Evolutionary conservation across 1,140 invertebrate species (phyloP).

Genomic region (Saccostrea cuccullata): DNA sequence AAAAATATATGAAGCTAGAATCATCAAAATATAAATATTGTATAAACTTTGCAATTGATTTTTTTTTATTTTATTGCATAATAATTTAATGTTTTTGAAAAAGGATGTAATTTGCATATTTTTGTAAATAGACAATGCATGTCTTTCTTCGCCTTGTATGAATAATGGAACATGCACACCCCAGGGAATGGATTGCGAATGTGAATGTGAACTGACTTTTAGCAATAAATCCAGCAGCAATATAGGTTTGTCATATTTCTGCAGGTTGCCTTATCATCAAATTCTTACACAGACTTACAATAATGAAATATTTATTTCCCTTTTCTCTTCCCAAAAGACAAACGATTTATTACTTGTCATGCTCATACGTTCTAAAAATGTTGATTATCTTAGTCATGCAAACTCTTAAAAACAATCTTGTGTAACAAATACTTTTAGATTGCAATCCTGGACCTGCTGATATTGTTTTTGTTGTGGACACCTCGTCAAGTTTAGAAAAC

Average conservation of each 20-base stretch:
- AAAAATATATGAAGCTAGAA: no score
- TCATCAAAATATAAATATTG: no score
- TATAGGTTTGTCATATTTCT: background rate
- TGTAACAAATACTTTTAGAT: background rate
- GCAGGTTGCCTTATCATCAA: background rate
- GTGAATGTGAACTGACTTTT: background rate
- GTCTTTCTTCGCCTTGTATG: background rate
- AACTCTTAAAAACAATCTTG: no score
- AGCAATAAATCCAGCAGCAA: background rate
- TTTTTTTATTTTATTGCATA: no score
- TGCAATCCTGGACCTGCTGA: background rate
- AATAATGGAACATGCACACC: background rate
- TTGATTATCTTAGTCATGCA: no score
- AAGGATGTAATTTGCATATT: background rate
- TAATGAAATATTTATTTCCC: no score
- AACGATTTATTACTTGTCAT: no score
- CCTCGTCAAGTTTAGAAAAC: background rate
- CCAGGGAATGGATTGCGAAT: background rate
- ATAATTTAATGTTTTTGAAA: background rate
- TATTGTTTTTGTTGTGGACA: background rate
- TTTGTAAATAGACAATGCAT: background rate
- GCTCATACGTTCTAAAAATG: no score
- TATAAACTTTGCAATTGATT: no score
- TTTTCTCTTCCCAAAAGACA: no score
- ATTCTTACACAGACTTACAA: background rate